Evolutionary conservation across 1,140 invertebrate species (phyloP), one percentile per base, ranked within the genome.

Genomic region (Listronotus oregonensis): DNA sequence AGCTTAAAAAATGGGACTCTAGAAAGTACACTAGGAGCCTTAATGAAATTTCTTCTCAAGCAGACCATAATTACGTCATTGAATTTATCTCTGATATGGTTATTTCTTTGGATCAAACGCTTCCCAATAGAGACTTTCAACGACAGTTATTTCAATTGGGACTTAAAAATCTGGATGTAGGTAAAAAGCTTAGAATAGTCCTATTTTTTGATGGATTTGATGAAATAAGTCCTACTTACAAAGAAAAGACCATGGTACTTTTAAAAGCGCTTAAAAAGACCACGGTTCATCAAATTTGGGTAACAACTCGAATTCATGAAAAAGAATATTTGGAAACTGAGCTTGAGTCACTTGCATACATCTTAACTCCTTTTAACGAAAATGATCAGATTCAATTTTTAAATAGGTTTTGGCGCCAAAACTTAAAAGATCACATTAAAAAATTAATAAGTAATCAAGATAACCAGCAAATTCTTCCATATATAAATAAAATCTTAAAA

Each of bases 181-280:
- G 18, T 18, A 21, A 15, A 15, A 15, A 15, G n/a, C 46, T 17
- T 18, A 15, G 18, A 18, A 15, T 49, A 6, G 17, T 49, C 5
- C 6, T 49, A 15, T 21, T 49, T 18, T 49, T 49, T 49, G 46
- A 49, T 49, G 46, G 46, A 11, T 49, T 49, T 49, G 46, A 49
- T 21, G 46, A 49, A 49, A 49, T 49, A 4, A 49, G 17, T 9
- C 46, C 46, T 6, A 11, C 3, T 4, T 49, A 17, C 5, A 49
- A 18, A 21, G 18, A 15, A 49, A 49, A 49, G 6, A 49, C 46
- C 3, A 21, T 21, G 6, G 18, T 11, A 18, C 17, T 49, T 49
- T 11, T 49, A 6, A 49, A 15, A 21, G 17, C 3, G 6, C 10
- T 49, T 15, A 49, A 6, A 6, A 12, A 15, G 6, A 49, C 46